A percentile compares a stretch with the other conserved stretches of the same genome.
Conservation (phyloP, 2,888 invertebrate species). For the Epinotia bilunana region DNA sequence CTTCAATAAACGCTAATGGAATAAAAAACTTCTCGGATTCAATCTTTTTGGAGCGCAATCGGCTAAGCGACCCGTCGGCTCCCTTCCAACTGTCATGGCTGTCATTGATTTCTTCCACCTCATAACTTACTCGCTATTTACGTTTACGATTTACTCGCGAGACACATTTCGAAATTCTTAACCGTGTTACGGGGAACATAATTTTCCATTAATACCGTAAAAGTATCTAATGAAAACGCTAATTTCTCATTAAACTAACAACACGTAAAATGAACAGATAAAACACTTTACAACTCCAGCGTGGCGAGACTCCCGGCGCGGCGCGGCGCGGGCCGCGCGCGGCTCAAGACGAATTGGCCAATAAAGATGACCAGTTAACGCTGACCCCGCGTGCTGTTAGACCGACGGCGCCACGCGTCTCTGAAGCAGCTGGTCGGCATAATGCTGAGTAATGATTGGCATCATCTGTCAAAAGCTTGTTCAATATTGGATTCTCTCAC, state of each 20-base stretch:
- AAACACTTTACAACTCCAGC: constrained; percentile 43
- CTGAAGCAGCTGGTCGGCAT: constrained; percentile 4
- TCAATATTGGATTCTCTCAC: constrained; percentile 45
- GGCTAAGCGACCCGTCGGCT: constrained; percentile 6
- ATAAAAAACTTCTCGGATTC: constrained; percentile 15
- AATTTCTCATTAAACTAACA: constrained; percentile 46
- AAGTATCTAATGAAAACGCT: constrained; percentile 45
- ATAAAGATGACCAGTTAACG: constrained; percentile 23
- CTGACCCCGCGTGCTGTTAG: neutral
- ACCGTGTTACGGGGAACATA: constrained; percentile 36
- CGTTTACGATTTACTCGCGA: constrained; percentile 28
- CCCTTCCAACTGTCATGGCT: neutral
- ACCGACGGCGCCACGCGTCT: neutral
- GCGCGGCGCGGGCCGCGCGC: neutral
- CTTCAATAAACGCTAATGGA: constrained; percentile 39
- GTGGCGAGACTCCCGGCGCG: constrained; percentile 3
- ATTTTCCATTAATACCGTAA: constrained; percentile 43
- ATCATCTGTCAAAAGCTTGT: constrained; percentile 46
- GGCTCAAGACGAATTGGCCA: constrained; percentile 38
- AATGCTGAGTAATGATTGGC: constrained; percentile 46
- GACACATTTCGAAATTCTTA: constrained; percentile 21
- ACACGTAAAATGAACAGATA: constrained; percentile 45
- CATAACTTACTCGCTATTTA: constrained; percentile 16
- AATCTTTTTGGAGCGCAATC: constrained; percentile 22
- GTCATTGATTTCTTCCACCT: neutral